These are phyloP conservation scores for Lepidurus apus DNA, from an alignment of 1,140 invertebrate genomes.

Conservation along the genomic window DNA sequence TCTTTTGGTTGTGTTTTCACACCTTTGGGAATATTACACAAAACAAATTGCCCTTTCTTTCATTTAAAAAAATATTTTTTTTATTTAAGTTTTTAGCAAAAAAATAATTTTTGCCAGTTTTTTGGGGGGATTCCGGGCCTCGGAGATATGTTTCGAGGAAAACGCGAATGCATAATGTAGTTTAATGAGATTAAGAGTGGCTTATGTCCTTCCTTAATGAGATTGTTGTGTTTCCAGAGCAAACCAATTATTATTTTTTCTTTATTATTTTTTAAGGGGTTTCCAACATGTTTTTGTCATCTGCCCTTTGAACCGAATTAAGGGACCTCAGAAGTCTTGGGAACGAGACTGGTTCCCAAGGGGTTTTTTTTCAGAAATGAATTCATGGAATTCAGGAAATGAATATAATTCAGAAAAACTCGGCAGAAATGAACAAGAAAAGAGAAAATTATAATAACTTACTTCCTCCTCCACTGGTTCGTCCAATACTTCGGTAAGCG, in stretches of 20 bases:
- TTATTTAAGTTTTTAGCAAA: no score
- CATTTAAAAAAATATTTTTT: no score
- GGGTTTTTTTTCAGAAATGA: no score
- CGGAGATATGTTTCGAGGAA: no score
- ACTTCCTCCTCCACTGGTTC: constrained; percentile 34
- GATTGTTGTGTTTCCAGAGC: constrained; percentile 22
- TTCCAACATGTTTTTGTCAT: neutral
- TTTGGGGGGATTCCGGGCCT: no score
- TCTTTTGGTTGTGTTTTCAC: neutral
- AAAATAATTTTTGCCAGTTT: no score
- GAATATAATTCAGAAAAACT: neutral
- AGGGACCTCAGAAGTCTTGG: neutral
- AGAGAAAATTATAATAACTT: constrained; percentile 4
- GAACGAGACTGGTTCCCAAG: no score
- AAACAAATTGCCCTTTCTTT: neutral
- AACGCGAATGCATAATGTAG: neutral
- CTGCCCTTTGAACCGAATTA: neutral
- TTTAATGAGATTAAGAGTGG: constrained; percentile 10
- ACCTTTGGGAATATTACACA: neutral
- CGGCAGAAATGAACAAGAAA: neutral
- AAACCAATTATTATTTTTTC: constrained; percentile 8
- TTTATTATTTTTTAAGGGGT: constrained; percentile 1
- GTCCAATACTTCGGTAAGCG: constrained; percentile 31
- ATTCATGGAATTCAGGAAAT: neutral
- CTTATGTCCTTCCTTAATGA: neutral